Evolutionary conservation across 2,888 invertebrate genomes (phyloP).

Genomic region (Salpingus planirostris): DNA sequence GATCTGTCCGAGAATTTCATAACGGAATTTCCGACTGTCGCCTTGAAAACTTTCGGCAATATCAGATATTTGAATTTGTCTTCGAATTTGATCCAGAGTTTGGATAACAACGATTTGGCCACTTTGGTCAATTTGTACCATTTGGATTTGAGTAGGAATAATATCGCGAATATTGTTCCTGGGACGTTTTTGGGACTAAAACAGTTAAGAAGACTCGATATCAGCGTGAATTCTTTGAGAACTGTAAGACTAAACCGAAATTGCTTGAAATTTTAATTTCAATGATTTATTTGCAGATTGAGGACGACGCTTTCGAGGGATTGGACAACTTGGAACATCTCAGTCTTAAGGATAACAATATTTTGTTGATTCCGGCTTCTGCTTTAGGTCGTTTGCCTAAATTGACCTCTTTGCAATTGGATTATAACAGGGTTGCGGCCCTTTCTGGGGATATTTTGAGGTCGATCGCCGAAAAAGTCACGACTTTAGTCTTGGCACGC

Average conservation of each 20-base stretch:
- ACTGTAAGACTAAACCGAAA: slow-evolving; percentile 53
- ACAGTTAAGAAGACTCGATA: slow-evolving; percentile 63
- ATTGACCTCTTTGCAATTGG: slow-evolving; percentile 64
- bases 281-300: slow-evolving; percentile 52
- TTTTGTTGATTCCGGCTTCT: slow-evolving; percentile 73
- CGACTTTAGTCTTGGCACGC: slow-evolving; percentile 62
- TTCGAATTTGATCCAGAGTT: slow-evolving; percentile 77
- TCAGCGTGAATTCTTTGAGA: slow-evolving; percentile 78
- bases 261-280: slow-evolving; percentile 1
- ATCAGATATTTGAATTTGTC: slow-evolving; percentile 71
- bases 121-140: slow-evolving; percentile 59
- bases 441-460: slow-evolving; percentile 69
- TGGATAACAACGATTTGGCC: slow-evolving; percentile 66
- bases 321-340: slow-evolving; percentile 66
- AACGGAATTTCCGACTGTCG: slow-evolving; percentile 68
- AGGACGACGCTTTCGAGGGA: slow-evolving; percentile 82
- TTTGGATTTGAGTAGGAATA: slow-evolving; percentile 76
- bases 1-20: slow-evolving; percentile 85
- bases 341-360: slow-evolving; percentile 78
- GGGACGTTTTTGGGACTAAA: slow-evolving; percentile 72
- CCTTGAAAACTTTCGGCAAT: slow-evolving; percentile 59
- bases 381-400: slow-evolving; percentile 72
- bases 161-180: slow-evolving; percentile 69
- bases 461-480: slow-evolving; percentile 62
- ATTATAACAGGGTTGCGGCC: slow-evolving; percentile 81